Percentiles rank a stretch among this genome's conserved stretches.
These are phyloP conservation scores for Geotrypetes seraphini DNA, from an alignment of 2,797 vertebrate genomes.

Conservation along the genomic window DNA sequence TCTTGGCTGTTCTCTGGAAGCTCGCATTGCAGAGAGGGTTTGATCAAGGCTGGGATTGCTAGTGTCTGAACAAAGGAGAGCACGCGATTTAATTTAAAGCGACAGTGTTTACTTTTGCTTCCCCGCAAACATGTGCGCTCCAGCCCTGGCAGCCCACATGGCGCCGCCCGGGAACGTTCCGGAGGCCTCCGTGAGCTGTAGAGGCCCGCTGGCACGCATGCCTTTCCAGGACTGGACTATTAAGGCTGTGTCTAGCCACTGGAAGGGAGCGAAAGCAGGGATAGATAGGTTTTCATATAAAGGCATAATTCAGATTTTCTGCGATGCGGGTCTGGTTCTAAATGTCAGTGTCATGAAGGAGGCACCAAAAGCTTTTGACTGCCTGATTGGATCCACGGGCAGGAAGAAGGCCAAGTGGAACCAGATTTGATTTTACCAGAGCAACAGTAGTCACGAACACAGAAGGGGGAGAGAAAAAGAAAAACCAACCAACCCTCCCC, in stretches of 20 bases:
- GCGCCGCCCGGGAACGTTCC: rapidly evolving
- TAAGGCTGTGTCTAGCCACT: neutral
- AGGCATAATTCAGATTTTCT: too few species aligned
- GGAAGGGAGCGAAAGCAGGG: neutral
- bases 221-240: too few species aligned
- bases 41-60: neutral
- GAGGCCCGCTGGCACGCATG: neutral
- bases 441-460: neutral
- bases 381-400: neutral
- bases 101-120: neutral
- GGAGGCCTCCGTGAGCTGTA: neutral
- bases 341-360: neutral
- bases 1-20: neutral
- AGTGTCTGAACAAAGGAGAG: neutral
- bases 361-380: neutral
- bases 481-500: too few species aligned
- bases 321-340: neutral
- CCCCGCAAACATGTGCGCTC: rapidly evolving
- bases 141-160: neutral
- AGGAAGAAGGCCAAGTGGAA: neutral
- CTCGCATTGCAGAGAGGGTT: constrained; percentile 5
- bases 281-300: too few species aligned
- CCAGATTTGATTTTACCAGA: neutral
- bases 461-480: too few species aligned
- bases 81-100: rapidly evolving